Evolutionary conservation across 1,140 invertebrate species (phyloP).

Genomic region (Batillaria attramentaria): DNA sequence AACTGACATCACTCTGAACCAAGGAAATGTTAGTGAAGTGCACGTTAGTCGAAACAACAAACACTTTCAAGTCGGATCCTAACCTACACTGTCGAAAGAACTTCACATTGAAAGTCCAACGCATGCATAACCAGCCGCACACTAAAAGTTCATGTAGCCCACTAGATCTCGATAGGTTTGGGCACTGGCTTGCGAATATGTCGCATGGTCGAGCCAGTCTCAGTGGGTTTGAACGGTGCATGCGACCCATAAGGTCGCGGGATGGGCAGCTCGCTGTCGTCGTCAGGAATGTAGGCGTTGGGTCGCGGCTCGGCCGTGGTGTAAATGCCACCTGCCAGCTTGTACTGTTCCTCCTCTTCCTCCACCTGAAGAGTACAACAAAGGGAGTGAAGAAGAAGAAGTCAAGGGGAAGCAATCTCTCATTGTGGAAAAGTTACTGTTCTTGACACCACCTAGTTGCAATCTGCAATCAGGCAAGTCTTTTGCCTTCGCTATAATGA

Average conservation of each 20-base stretch:
- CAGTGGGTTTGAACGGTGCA: conserved; percentile 71
- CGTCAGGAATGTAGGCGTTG: conserved; percentile 72
- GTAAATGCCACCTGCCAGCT: conserved; percentile 64
- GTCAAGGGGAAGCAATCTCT: too few species aligned
- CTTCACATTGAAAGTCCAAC: neutral
- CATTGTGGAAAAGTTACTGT: neutral
- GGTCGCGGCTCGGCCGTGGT: conserved; percentile 72
- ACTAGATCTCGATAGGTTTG: conserved; percentile 72
- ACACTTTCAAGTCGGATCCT: neutral
- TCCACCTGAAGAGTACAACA: conserved; percentile 60
- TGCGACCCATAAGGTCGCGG: conserved; percentile 71
- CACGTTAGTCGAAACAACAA: neutral
- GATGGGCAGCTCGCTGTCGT: conserved; percentile 71
- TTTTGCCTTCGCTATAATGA: too few species aligned
- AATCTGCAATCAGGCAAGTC: too few species aligned
- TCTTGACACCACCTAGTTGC: neutral
- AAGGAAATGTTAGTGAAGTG: conserved; percentile 10
- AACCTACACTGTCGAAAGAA: too few species aligned
- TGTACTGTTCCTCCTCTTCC: conserved; percentile 69
- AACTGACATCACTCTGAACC: neutral
- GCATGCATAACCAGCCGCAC: neutral
- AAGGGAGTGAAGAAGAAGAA: neutral
- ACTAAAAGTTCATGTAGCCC: neutral
- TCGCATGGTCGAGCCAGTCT: conserved; percentile 69
- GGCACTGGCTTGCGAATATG: conserved; percentile 71